Conservation (phyloP, 2,888 invertebrate genomes). For the Pyralis farinalis region DNA sequence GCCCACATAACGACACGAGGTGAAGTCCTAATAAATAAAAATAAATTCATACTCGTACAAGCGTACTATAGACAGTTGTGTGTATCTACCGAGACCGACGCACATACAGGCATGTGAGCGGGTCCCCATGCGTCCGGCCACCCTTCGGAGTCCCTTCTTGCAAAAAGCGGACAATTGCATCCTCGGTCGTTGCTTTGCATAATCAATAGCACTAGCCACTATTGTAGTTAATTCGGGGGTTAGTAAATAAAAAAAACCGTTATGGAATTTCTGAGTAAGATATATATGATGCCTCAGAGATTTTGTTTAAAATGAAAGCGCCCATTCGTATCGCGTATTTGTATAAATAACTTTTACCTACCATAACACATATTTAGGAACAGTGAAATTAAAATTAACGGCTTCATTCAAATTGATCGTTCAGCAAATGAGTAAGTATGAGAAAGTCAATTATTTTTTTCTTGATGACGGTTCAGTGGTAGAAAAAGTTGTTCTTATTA, state of each 20-base stretch:
- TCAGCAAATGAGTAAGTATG: too few species aligned
- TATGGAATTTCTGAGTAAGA: too few species aligned
- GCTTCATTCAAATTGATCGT: too few species aligned
- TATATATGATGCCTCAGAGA: too few species aligned
- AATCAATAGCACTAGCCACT: constrained; percentile 60
- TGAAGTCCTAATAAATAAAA: constrained; percentile 14
- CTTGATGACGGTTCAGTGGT: too few species aligned
- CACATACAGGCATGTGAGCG: constrained; percentile 28
- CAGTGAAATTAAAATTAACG: too few species aligned
- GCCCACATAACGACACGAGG: neutral
- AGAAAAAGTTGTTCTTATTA: too few species aligned
- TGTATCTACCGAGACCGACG: constrained; percentile 5
- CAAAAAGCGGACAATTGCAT: constrained; percentile 72
- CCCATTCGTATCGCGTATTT: too few species aligned
- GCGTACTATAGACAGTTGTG: neutral
- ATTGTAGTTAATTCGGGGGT: constrained; percentile 49
- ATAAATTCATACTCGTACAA: constrained; percentile 8
- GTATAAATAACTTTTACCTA: too few species aligned
- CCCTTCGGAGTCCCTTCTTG: constrained; percentile 45
- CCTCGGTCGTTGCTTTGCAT: constrained; percentile 62
- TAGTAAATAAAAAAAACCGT: constrained; percentile 31
- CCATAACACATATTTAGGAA: too few species aligned
- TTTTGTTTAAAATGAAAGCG: too few species aligned
- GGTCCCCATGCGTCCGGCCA: constrained; percentile 44
- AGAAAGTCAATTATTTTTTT: too few species aligned